Evolutionary conservation across 2,113 vertebrate genomes (phyloP), one percentile per base, ranked within the genome.

Genomic region (Theristicus caerulescens): DNA sequence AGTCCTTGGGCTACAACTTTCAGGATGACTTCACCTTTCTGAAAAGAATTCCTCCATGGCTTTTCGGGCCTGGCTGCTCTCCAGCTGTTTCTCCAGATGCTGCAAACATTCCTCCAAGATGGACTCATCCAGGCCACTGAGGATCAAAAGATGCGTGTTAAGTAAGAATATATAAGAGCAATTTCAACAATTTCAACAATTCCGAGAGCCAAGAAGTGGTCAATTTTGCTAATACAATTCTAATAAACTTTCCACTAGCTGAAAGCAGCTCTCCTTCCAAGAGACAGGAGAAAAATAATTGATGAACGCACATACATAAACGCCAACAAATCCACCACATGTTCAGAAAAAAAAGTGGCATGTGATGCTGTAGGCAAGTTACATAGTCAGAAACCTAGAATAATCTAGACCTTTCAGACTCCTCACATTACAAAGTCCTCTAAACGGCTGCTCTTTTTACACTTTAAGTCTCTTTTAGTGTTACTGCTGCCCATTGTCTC

Each of bases 11-110:
- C 55, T 84, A 44, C 9, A 59, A 31, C 34, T 81, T 22, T 44
- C 34, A 49, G 2, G 13, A 40, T 29, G 31, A 49, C 24, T 90
- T 97, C 98, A 99, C 99, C 99, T 99, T 96, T 99, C 99, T 7
- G 99, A 99, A 87, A 99, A 99, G 97, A 99, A 99, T 76, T 99
- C 99, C 88, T 99, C 99, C 99, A 99, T 99, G 81, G 99, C 99
- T 98, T 99, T 99, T 61, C 99, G 98, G 58, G 99, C 99, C 95
- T 99, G 99, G 97, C 98, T 99, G 97, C 98, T 99, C 95, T 99
- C 99, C 85, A 99, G 98, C 62, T 99, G 99, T 71, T 99, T 99
- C 96, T 99, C 99, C 92, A 99, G 97, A 86, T 99, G 99, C 82
- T 99, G 99, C 62, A 99, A 98, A 91, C 99, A 99, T 70, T 99